phyloP scores from a whole-genome alignment of 2,113 vertebrate genomes.

The Lycocorax pyrrhopterus region DNA sequence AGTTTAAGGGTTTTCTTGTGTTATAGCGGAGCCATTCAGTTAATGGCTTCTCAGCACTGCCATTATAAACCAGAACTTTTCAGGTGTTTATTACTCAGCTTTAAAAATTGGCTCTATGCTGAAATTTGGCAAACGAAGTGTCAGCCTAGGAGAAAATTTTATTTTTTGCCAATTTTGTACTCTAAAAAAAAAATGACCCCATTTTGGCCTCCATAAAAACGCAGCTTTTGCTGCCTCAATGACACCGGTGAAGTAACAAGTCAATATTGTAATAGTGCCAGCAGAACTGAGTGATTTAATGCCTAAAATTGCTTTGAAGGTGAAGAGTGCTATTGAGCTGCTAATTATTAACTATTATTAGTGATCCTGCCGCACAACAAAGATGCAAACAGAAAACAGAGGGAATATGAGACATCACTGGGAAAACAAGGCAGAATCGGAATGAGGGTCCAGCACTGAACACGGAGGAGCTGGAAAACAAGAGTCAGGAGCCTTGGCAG shows the following conservation, averaged over 20 bases:
- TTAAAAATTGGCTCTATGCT: conserved; percentile 60
- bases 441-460: background rate
- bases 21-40: background rate
- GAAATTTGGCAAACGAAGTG: conserved; percentile 60
- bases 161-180: conserved; percentile 51
- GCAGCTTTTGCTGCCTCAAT: conserved; percentile 17
- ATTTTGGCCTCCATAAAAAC: conserved; percentile 35
- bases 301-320: conserved; percentile 49
- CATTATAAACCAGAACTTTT: conserved; percentile 63
- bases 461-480: background rate
- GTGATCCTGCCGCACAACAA: conserved; percentile 12
- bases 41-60: conserved; percentile 63
- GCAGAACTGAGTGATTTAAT: conserved; percentile 41
- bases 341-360: conserved; percentile 64
- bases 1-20: conserved; percentile 37
- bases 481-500: background rate
- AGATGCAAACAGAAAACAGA: conserved; percentile 31
- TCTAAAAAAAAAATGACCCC: conserved; percentile 38
- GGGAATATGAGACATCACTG: background rate
- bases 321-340: conserved; percentile 54
- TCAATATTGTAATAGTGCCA: conserved; percentile 49
- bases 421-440: background rate
- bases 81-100: conserved; percentile 67
- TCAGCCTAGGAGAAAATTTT: conserved; percentile 46
- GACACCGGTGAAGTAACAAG: conserved; percentile 52